Evolutionary conservation across 2,888 invertebrate genomes (phyloP).

Genomic region (Machimus rusticus): DNA sequence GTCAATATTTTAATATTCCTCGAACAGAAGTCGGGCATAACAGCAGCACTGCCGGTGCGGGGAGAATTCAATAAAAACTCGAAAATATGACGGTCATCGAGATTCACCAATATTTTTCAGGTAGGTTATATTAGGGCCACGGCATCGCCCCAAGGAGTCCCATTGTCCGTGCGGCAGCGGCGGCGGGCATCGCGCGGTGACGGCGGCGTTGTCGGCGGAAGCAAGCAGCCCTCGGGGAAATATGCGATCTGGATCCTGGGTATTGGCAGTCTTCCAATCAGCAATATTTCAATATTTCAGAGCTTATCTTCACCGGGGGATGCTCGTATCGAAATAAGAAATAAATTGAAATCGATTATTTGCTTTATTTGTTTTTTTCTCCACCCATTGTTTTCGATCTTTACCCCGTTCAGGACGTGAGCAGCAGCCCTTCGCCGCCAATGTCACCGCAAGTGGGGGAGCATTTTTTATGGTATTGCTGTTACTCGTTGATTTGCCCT

Average conservation of each 20-base stretch:
- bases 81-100: slow-evolving; percentile 18
- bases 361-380: slow-evolving; percentile 26
- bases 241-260: background rate
- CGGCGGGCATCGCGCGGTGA: background rate
- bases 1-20: background rate
- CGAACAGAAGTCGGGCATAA: background rate
- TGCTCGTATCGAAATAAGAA: background rate
- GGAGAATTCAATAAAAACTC: background rate
- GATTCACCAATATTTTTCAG: slow-evolving; percentile 11
- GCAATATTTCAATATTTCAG: slow-evolving; percentile 14
- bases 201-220: background rate
- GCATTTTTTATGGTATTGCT: background rate
- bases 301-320: background rate
- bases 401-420: background rate
- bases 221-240: background rate
- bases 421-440: background rate
- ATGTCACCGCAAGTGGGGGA: background rate
- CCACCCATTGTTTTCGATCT: background rate
- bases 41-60: background rate
- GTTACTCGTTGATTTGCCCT: background rate
- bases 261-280: slow-evolving; percentile 17
- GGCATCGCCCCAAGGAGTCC: background rate
- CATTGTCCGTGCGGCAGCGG: background rate
- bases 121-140: slow-evolving; percentile 1
- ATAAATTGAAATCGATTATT: slow-evolving; percentile 39